Evolutionary conservation across 2,888 invertebrate species (phyloP).

Genomic region (Ectemnius continuus): DNA sequence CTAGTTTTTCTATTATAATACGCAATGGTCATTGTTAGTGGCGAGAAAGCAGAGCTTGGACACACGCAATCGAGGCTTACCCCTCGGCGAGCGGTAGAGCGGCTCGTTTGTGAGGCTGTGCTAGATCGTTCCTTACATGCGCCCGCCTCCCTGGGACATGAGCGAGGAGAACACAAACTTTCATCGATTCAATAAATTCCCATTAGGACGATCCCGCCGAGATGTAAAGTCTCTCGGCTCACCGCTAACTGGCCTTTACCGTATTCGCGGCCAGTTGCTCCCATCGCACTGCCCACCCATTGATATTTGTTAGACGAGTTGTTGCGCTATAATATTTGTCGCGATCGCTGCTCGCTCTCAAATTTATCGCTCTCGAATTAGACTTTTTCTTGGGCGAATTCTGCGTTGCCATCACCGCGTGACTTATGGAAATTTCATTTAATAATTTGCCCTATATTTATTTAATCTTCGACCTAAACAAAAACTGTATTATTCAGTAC

Average conservation of each 20-base stretch:
- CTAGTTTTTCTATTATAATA: no score
- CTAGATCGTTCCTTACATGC: slow-evolving; percentile 46
- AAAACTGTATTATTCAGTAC: no score
- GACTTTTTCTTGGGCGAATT: neutral
- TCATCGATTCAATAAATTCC: slow-evolving; percentile 62
- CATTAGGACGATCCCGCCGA: slow-evolving; percentile 60
- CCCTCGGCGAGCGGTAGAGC: slow-evolving; percentile 46
- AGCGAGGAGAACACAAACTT: slow-evolving; percentile 54
- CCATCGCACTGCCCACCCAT: slow-evolving; percentile 22
- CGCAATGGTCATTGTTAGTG: no score
- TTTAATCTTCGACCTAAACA: no score
- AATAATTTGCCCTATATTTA: no score
- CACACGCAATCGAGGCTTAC: slow-evolving; percentile 44
- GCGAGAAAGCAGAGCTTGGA: slow-evolving; percentile 23
- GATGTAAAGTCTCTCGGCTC: slow-evolving; percentile 52
- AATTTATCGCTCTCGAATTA: slow-evolving; percentile 9
- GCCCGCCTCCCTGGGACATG: slow-evolving; percentile 34
- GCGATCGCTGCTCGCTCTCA: slow-evolving; percentile 26
- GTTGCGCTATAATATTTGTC: slow-evolving; percentile 38
- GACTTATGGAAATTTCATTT: no score
- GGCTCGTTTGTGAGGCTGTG: slow-evolving; percentile 51
- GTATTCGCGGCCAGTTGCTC: slow-evolving; percentile 45
- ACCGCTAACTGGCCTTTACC: slow-evolving; percentile 50
- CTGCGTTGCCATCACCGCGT: neutral
- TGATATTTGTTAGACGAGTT: slow-evolving; percentile 53